Evolutionary conservation across 2,888 invertebrate species (phyloP).

Genomic region (Gandaritis pyraliata): DNA sequence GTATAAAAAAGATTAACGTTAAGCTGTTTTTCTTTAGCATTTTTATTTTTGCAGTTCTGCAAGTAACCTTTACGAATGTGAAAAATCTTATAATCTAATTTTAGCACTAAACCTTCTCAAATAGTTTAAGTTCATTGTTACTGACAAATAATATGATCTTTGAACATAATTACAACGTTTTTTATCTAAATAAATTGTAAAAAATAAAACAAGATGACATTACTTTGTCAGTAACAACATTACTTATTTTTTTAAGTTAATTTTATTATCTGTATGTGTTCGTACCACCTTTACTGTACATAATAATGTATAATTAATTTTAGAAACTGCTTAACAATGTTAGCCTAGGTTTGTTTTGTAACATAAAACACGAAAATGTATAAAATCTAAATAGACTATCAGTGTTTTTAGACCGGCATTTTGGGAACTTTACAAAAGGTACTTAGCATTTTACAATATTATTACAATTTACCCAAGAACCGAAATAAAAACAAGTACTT

Average conservation of each 20-base stretch:
- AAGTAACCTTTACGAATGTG: background rate
- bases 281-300: conserved; percentile 64
- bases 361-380: background rate
- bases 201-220: background rate
- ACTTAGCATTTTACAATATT: no score
- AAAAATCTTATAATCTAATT: background rate
- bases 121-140: conserved; percentile 3
- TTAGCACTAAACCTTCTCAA: conserved; percentile 3
- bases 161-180: background rate
- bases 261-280: conserved; percentile 51
- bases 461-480: background rate
- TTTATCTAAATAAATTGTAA: no score
- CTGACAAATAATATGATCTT: conserved; percentile 5
- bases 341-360: conserved; percentile 6
- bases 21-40: background rate
- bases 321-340: conserved; percentile 7
- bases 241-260: conserved; percentile 23
- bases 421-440: no score
- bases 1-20: background rate
- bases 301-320: conserved; percentile 24
- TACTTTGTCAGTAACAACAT: conserved; percentile 15
- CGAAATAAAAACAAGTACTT: background rate
- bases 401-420: background rate
- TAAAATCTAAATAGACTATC: background rate
- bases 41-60: background rate